These are phyloP conservation scores for Tauraco hartlaubi DNA, from an alignment of 2,797 vertebrate species.

Conservation along the genomic window DNA sequence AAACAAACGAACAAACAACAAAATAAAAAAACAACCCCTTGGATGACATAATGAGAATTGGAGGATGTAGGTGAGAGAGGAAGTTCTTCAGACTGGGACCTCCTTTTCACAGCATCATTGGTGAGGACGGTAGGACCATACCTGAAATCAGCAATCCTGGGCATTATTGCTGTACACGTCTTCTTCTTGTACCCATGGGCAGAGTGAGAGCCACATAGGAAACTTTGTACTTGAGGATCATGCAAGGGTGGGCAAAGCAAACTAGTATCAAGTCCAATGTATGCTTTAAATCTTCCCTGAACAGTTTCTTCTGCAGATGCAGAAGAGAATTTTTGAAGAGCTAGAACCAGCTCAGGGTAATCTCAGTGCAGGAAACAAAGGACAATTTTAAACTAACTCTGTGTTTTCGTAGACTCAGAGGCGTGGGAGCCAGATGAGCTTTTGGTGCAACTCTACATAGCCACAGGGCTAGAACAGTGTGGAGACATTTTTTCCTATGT, in stretches of 20 bases:
- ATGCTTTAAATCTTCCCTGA: neutral
- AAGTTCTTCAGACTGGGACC: neutral
- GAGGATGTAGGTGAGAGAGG: neutral
- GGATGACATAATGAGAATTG: neutral
- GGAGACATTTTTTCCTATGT: neutral
- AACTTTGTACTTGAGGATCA: neutral
- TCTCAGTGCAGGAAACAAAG: neutral
- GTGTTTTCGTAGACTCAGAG: neutral
- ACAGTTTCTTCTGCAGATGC: neutral
- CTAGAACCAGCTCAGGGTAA: neutral
- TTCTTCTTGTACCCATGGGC: neutral
- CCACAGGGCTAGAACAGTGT: neutral
- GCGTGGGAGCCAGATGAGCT: constrained; percentile 13
- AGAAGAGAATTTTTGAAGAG: neutral
- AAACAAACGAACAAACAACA: neutral
- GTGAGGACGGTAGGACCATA: neutral
- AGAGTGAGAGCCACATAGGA: neutral
- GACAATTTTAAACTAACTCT: neutral
- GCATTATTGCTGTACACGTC: neutral
- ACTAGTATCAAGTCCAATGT: neutral
- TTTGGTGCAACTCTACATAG: neutral
- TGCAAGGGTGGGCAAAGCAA: neutral
- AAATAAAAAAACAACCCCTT: neutral
- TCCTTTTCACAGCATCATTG: neutral
- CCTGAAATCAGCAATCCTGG: neutral